Percentiles rank a stretch among this genome's conserved stretches.
Conservation (phyloP, 1,140 invertebrate species). For the Potamilus streckersoni region DNA sequence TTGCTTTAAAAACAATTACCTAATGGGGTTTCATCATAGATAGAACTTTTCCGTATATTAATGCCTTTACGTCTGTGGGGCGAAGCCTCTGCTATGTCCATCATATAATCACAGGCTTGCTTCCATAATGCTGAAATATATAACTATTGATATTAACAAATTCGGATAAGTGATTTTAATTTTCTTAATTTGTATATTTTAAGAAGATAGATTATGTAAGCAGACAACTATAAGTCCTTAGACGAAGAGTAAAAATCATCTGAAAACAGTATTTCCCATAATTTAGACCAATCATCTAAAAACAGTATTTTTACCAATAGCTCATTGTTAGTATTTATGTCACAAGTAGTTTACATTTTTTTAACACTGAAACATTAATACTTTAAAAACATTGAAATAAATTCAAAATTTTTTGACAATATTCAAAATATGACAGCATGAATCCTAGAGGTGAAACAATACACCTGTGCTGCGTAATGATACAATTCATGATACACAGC, state of each 20-base stretch:
- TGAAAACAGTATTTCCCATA: background rate
- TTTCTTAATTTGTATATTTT: slow-evolving; percentile 56
- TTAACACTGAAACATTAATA: too few species aligned
- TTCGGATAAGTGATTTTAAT: slow-evolving; percentile 1
- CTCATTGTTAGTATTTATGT: background rate
- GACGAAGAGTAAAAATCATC: background rate
- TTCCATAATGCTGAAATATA: slow-evolving; percentile 72
- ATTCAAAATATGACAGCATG: too few species aligned
- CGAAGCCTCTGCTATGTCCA: slow-evolving; percentile 69
- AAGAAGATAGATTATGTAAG: background rate
- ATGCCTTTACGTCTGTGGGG: slow-evolving; percentile 47
- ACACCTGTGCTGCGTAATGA: too few species aligned
- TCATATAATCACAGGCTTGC: slow-evolving; percentile 73
- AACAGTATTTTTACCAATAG: background rate
- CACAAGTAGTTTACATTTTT: too few species aligned
- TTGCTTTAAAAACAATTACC: slow-evolving; percentile 35
- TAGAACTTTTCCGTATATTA: slow-evolving; percentile 53
- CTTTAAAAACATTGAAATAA: too few species aligned
- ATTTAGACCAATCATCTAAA: background rate
- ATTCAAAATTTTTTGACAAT: too few species aligned
- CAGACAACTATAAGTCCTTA: background rate
- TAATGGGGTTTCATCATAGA: slow-evolving; percentile 63
- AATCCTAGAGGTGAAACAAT: too few species aligned
- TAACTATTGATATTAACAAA: slow-evolving; percentile 7
- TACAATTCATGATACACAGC: too few species aligned